Conservation (phyloP, 2,888 invertebrate species). For the Gastrophysa polygoni region DNA sequence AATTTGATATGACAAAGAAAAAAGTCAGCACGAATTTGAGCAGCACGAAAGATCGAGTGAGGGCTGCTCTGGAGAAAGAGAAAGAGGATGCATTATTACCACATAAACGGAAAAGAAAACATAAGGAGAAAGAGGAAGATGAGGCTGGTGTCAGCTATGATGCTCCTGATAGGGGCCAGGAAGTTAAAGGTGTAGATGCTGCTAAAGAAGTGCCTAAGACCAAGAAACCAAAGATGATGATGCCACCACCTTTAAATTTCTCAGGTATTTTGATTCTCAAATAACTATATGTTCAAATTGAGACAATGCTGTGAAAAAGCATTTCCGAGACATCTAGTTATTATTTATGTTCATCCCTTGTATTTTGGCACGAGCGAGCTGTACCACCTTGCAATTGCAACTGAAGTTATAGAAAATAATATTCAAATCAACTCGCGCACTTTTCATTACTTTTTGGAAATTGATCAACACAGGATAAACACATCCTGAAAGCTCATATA, state of each 20-base stretch:
- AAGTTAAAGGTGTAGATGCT: conserved; percentile 48
- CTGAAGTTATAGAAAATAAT: too few relatives aligned
- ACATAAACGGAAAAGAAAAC: conserved; percentile 67
- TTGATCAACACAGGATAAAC: too few relatives aligned
- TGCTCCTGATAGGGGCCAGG: conserved; percentile 49
- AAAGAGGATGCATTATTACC: conserved; percentile 75
- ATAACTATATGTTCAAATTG: too few relatives aligned
- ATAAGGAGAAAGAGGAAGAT: conserved; percentile 45
- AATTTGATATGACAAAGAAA: conserved; percentile 67
- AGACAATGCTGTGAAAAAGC: too few relatives aligned
- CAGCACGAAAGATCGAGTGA: conserved; percentile 75
- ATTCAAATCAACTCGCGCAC: too few relatives aligned
- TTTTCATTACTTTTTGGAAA: too few relatives aligned
- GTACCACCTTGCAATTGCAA: too few relatives aligned
- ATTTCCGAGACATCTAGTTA: too few relatives aligned
- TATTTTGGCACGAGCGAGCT: too few relatives aligned
- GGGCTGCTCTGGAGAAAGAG: conserved; percentile 73
- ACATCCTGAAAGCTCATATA: too few relatives aligned
- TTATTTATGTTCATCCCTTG: too few relatives aligned
- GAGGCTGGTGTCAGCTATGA: conserved; percentile 37
- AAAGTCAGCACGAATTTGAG: conserved; percentile 61
- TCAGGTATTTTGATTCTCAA: conserved; percentile 55
- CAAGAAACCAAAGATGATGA: conserved; percentile 72
- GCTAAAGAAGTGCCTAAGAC: conserved; percentile 60
- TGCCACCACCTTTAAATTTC: conserved; percentile 78